Base-by-base conservation (phyloP, 2,797 vertebrate species). In the Heliangelus exortis region DNA sequence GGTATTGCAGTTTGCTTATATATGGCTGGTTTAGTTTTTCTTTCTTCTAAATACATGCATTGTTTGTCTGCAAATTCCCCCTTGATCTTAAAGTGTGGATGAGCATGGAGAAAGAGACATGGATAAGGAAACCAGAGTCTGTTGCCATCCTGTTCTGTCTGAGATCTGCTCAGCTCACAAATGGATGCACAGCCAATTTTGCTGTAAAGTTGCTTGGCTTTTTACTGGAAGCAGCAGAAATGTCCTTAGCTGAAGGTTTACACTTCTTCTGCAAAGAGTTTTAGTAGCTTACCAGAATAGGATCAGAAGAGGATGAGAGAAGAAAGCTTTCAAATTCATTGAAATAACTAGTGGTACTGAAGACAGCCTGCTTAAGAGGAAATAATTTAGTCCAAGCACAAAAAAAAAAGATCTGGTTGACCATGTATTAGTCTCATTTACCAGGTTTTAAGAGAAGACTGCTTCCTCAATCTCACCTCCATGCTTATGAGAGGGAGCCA, bases 11-110 rank as follows among this genome's bases (percentile, higher is more conserved):
- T 88, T 79, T 80, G 74, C 67, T 94, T 85, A 66, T 21, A 19
- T 85, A 68, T 3, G 7, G 41, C 73, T 80, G 51, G 31, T 90
- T 88, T 39, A 16, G 19, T 74, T 96, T 92, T 89, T 74, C 20
- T 90, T 92, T 71, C 7, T 88, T 91, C 84, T 61, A 45, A 66
- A 95, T 93, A 53, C 41, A 20, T 0, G 0, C 0, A 1, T 25
- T 1, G 0, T 9, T 84, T 81, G 66, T 85, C 54, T 54, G 15
- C 1, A 2, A 23, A 74, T 80, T 77, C 36, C 4, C 26, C 12
- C 47, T 86, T 6, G 6, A 67, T 28, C 54, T 63, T 50, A 76
- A 84, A 47, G 57, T 62, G 14, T 4, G 0, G 47, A 9, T 45
- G 58, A 73, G 15, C 65, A 4, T 43, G 47, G 45, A 82, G 55